Percentiles rank a stretch among this genome's conserved stretches.
Evolutionary conservation across 1,140 invertebrate species (phyloP).

Genomic region (Zaprionus nigranus): DNA sequence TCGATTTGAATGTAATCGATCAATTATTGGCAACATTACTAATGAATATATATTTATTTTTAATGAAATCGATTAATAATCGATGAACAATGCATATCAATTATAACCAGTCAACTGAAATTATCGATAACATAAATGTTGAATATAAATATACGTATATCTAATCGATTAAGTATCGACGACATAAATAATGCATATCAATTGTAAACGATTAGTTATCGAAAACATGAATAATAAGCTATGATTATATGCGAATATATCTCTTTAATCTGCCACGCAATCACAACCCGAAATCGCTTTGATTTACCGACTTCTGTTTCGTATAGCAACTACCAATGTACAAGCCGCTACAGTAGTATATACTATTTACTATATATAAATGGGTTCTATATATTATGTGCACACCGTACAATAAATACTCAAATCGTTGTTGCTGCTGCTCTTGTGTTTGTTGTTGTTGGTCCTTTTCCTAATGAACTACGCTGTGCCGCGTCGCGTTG

Average conservation of each 20-base stretch:
- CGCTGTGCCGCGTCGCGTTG: constrained; percentile 1
- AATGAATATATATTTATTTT: background rate
- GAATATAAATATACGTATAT: background rate
- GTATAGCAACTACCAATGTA: constrained; percentile 13
- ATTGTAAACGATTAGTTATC: background rate
- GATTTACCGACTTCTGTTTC: background rate
- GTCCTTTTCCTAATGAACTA: constrained; percentile 28
- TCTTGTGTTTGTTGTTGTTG: constrained; percentile 3
- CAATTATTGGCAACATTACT: too few relatives aligned
- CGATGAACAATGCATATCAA: background rate
- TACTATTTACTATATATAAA: background rate
- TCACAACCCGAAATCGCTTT: constrained; percentile 21
- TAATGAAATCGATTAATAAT: background rate
- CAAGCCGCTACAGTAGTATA: constrained; percentile 20
- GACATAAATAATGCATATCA: background rate
- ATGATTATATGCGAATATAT: background rate
- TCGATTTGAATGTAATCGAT: too few relatives aligned
- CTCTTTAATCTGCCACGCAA: background rate
- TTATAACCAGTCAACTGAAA: background rate
- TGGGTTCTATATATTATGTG: constrained; percentile 11
- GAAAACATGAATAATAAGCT: background rate
- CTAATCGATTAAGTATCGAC: background rate
- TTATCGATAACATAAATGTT: background rate
- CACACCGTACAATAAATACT: constrained; percentile 25
- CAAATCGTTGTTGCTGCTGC: constrained; percentile 19